Evolutionary conservation across 2,113 vertebrate genomes (phyloP).

Genomic region (Labrus mixtus): DNA sequence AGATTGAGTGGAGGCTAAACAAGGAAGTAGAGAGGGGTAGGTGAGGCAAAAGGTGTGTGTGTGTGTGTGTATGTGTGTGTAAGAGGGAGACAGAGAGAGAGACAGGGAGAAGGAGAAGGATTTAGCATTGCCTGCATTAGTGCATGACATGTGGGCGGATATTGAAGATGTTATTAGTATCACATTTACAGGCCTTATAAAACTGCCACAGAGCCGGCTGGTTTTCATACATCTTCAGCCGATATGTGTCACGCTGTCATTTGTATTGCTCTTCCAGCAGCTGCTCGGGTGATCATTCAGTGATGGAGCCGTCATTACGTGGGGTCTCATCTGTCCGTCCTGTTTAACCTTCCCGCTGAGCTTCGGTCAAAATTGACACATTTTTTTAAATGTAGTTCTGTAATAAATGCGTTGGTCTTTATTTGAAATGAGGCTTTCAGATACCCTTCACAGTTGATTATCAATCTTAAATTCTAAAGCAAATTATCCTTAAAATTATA

Average conservation of each 20-base stretch:
- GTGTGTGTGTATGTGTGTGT: too few species aligned
- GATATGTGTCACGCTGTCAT: constrained; percentile 63
- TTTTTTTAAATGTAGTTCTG: constrained; percentile 2
- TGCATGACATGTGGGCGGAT: constrained; percentile 65
- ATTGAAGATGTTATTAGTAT: constrained; percentile 75
- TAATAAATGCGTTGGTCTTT: not conserved
- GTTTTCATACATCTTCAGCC: constrained; percentile 68
- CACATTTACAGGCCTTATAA: constrained; percentile 74
- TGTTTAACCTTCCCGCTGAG: constrained; percentile 58
- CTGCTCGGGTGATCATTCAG: constrained; percentile 57
- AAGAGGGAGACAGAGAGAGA: too few species aligned
- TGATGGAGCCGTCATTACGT: constrained; percentile 47
- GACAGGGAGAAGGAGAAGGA: not conserved
- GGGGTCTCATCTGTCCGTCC: constrained; percentile 42
- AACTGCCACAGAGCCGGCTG: constrained; percentile 64
- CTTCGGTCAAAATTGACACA: constrained; percentile 23
- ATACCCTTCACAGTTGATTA: not conserved
- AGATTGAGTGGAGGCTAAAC: constrained; percentile 23
- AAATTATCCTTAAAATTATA: not conserved
- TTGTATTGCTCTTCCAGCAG: constrained; percentile 57
- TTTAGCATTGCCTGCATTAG: constrained; percentile 56
- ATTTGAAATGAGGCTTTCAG: not conserved
- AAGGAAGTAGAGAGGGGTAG: constrained; percentile 12
- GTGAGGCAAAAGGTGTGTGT: constrained; percentile 8
- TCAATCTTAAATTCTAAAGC: not conserved